Evolutionary conservation across 1,140 invertebrate genomes (phyloP).

Genomic region (Zophobas atratus): DNA sequence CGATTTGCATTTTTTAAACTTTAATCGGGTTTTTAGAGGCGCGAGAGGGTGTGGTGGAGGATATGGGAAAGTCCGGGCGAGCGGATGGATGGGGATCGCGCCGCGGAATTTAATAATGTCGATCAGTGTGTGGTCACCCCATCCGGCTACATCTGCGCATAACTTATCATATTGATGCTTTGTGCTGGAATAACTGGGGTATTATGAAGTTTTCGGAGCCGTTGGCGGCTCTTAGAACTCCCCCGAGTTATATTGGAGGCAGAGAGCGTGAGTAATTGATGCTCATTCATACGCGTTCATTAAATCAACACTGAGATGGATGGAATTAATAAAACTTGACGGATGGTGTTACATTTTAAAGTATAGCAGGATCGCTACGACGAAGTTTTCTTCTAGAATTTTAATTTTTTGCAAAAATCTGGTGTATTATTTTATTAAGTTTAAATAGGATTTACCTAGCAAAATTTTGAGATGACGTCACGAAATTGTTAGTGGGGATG

Average conservation of each 20-base stretch:
- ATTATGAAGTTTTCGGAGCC: slow-evolving; percentile 13
- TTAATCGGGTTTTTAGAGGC: slow-evolving; percentile 25
- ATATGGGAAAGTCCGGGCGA: neutral
- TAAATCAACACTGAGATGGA: neutral
- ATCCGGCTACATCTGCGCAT: slow-evolving; percentile 3
- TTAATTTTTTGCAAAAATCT: too few species aligned
- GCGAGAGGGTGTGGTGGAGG: neutral
- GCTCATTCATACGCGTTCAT: slow-evolving; percentile 7
- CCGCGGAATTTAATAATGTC: slow-evolving; percentile 8
- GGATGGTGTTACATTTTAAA: too few species aligned
- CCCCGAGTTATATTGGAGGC: neutral
- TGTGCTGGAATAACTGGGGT: slow-evolving; percentile 7
- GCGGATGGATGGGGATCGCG: neutral
- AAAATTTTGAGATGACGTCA: too few species aligned
- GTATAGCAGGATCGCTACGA: too few species aligned
- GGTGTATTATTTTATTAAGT: too few species aligned
- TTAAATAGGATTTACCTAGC: too few species aligned
- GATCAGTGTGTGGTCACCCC: slow-evolving; percentile 6
- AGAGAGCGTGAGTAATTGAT: neutral
- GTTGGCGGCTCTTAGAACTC: neutral
- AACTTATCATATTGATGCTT: slow-evolving; percentile 7
- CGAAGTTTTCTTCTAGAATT: too few species aligned
- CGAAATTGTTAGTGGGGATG: too few species aligned
- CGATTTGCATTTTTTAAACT: slow-evolving; percentile 45
- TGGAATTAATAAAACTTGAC: too few species aligned